These are phyloP conservation scores for Hippopotamus amphibius DNA, from an alignment of 2,113 vertebrate genomes.

Conservation along the genomic window DNA sequence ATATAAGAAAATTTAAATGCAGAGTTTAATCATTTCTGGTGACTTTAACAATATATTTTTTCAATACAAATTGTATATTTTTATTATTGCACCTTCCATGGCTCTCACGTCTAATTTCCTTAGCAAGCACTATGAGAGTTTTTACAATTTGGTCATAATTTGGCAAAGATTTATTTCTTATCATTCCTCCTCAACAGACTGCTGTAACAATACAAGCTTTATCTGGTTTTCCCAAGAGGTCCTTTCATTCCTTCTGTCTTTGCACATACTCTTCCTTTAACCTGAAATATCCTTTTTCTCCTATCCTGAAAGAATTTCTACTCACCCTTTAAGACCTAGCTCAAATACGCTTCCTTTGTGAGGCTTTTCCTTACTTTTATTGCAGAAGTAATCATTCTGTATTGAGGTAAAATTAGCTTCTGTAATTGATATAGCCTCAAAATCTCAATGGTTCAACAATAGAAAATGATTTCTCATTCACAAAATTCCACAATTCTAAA, in stretches of 20 bases:
- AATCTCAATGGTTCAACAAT: neutral
- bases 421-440: neutral
- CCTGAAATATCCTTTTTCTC: neutral
- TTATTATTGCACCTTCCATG: neutral
- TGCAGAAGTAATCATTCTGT: neutral
- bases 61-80: constrained; percentile 38
- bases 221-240: neutral
- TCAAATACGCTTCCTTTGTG: neutral
- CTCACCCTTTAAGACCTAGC: neutral
- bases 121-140: constrained; percentile 1
- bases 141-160: constrained; percentile 24
- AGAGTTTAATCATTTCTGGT: constrained; percentile 38
- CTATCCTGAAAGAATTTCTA: neutral
- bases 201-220: neutral
- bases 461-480: neutral
- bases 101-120: constrained; percentile 12
- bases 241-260: neutral
- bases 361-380: neutral
- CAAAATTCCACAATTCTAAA: neutral
- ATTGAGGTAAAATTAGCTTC: neutral
- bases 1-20: constrained; percentile 62
- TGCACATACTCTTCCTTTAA: neutral
- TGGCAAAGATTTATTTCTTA: constrained; percentile 33
- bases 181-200: neutral
- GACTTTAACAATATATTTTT: constrained; percentile 45